phyloP scores from a whole-genome alignment of 1,140 invertebrate species.

The Leptinotarsa texana region DNA sequence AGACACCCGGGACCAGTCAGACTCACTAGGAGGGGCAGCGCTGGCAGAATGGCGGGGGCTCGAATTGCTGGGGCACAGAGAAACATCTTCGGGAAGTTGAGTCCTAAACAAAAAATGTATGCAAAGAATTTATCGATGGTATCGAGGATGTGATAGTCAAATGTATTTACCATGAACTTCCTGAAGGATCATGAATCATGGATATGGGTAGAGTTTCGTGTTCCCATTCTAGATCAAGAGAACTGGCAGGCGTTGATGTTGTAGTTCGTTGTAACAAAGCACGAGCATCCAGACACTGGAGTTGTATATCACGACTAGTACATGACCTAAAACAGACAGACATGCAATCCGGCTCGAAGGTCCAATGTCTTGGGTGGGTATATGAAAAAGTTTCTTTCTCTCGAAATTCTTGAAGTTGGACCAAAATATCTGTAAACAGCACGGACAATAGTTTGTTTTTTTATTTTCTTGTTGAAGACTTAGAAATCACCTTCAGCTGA shows the following conservation, averaged over 20 bases:
- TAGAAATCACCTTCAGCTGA: no score
- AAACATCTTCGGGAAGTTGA: constrained; percentile 33
- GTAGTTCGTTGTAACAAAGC: constrained; percentile 55
- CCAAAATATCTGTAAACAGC: no score
- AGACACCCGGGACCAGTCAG: constrained; percentile 60
- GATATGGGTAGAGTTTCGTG: constrained; percentile 57
- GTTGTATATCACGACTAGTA: constrained; percentile 55
- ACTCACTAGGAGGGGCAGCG: constrained; percentile 41
- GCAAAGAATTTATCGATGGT: not conserved
- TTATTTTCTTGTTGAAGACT: no score
- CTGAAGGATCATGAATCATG: constrained; percentile 49
- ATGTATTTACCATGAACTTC: constrained; percentile 48
- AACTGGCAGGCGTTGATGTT: constrained; percentile 61
- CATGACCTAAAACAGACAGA: constrained; percentile 48
- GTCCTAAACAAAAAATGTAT: constrained; percentile 21
- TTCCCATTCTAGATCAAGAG: constrained; percentile 66
- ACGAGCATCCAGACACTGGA: constrained; percentile 60
- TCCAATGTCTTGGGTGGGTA: no score
- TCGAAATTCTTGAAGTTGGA: no score
- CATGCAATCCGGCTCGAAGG: not conserved
- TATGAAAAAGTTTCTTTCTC: no score
- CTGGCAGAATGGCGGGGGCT: constrained; percentile 31
- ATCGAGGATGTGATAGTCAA: not conserved
- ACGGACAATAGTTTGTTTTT: no score
- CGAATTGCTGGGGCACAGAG: constrained; percentile 34